Evolutionary conservation across 2,888 invertebrate species (phyloP).

Genomic region (Encarsia formosa): DNA sequence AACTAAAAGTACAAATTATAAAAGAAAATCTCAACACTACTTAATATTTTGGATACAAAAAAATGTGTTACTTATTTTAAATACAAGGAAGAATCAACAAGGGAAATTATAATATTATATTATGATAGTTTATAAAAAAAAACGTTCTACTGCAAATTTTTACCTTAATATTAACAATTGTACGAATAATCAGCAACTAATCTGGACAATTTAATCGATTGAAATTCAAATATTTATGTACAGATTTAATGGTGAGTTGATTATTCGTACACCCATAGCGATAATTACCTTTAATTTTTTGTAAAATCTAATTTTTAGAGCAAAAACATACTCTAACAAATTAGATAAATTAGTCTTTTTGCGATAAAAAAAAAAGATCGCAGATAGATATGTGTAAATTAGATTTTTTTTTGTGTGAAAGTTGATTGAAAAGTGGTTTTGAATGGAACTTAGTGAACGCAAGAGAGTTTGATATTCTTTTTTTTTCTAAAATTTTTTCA

Average conservation of each 20-base stretch:
- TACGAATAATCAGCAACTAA: constrained; percentile 34
- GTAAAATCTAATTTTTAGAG: constrained; percentile 46
- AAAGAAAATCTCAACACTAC: not conserved
- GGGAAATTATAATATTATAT: constrained; percentile 8
- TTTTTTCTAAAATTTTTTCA: not conserved
- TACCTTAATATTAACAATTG: constrained; percentile 34
- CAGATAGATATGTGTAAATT: constrained; percentile 16
- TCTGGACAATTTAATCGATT: not conserved
- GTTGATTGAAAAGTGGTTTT: constrained; percentile 10
- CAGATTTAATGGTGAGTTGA: constrained; percentile 30
- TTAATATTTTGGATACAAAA: not conserved
- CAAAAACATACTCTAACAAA: constrained; percentile 49
- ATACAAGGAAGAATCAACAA: constrained; percentile 8
- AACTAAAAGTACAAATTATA: not conserved
- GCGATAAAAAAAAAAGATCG: constrained; percentile 16
- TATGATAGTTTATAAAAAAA: constrained; percentile 21
- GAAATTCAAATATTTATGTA: not conserved
- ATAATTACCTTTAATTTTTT: constrained; percentile 45
- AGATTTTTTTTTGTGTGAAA: constrained; percentile 3
- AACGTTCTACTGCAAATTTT: constrained; percentile 52
- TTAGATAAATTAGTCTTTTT: constrained; percentile 35
- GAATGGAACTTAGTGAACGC: constrained; percentile 13
- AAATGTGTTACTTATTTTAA: not conserved
- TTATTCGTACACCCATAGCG: constrained; percentile 41
- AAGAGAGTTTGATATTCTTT: constrained; percentile 22